Evolutionary conservation across 92 coral and sea anemone species (phyloP), one percentile per base, ranked within the genome.

Genomic region (Paragorgia papillata): DNA sequence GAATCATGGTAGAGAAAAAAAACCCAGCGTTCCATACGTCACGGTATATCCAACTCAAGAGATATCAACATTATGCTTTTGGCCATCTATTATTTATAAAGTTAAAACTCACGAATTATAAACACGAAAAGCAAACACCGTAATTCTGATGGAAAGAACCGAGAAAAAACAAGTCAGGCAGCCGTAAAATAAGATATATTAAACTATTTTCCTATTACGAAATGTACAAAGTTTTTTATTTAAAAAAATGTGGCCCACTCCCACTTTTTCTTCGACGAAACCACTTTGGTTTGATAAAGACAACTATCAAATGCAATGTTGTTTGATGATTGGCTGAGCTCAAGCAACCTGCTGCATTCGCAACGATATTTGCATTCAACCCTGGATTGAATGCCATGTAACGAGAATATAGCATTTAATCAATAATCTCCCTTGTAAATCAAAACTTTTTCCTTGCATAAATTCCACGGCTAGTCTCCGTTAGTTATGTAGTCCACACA

Each of bases 311-410:
- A 12, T 10, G 21, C 18, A 14, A 35, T 33, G 33, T 53, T 35
- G 78, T 14, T 39, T 19, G 35, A 8, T 71, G 46, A 71, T 71
- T 71, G 78, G 78, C 50, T 32, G 32, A 9, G 31, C 24, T n/a
- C 10, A 32, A 53, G 78, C 64, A 71, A 71, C 78, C 78, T 71
- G 78, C 78, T 53, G 78, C 35, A 71, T 53, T 54, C 41, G 10
- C 48, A 39, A 33, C 62, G 8, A 20, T 30, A 71, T 71, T 71
- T 53, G 78, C 78, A 71, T 71, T 32, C 58, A 30, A 71, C 78
- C 78, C 78, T 14, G 50, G 46, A 71, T 26, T 14, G 46, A 53
- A 8, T 22, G 24, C 43, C 15, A 58, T 31, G 31, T 71, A 50
- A 53, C 25, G 78, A 71, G 78, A 71, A 71, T 31, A 50, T 71